Conservation (phyloP, 2,113 vertebrate species). For the Sorex fumeus region DNA sequence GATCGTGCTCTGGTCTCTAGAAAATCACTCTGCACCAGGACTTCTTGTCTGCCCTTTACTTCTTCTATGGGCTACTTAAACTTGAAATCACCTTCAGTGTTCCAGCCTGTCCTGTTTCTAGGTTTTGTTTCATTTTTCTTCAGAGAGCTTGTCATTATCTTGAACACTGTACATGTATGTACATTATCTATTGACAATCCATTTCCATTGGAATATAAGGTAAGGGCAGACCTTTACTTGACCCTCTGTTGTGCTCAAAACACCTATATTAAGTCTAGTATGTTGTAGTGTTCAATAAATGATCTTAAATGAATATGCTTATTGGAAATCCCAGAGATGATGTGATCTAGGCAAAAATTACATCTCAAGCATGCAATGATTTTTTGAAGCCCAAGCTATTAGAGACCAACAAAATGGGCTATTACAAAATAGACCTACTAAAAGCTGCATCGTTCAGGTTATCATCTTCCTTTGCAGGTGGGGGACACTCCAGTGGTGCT, state of each 20-base stretch:
- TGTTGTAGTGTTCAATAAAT: not conserved
- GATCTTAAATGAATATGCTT: not conserved
- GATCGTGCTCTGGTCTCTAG: not conserved
- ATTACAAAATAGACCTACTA: not conserved
- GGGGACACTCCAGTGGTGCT: too few species aligned
- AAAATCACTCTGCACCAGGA: not conserved
- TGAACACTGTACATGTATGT: not conserved
- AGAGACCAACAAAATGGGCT: not conserved
- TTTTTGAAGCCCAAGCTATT: slow-evolving; percentile 11
- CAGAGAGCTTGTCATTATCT: not conserved
- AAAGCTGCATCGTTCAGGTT: not conserved
- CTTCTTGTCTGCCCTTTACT: not conserved
- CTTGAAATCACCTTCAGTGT: not conserved
- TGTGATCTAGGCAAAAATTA: not conserved
- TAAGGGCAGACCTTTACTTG: not conserved
- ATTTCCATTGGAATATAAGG: not conserved
- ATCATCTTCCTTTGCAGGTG: too few species aligned
- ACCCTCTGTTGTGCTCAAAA: not conserved
- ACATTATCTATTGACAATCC: not conserved
- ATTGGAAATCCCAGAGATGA: not conserved
- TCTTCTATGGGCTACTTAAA: not conserved
- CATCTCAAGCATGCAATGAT: not conserved
- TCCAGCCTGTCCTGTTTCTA: not conserved
- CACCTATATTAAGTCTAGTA: not conserved
- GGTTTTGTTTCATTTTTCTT: slow-evolving; percentile 36